Evolutionary conservation across 2,113 vertebrate species (phyloP).

Genomic region (rabbit (Oryctolagus cuniculus)): mOryCun1.1 NC_091434.1:105880501-105881000

Average conservation of each 20-base stretch:
- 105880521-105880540: neutral
- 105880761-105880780: neutral
- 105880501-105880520: slow-evolving; percentile 38
- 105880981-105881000: neutral
- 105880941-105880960: neutral
- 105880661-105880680: slow-evolving; percentile 58
- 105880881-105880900: neutral
- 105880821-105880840: slow-evolving; percentile 37
- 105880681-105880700: neutral
- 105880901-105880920: neutral
- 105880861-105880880: neutral
- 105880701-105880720: neutral
- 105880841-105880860: neutral
- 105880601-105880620: neutral
- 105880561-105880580: neutral
- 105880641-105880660: slow-evolving; percentile 22
- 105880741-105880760: neutral
- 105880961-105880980: neutral
- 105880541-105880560: neutral
- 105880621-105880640: slow-evolving; percentile 57
- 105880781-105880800: neutral
- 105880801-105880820: neutral
- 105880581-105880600: slow-evolving; percentile 42
- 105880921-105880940: neutral
- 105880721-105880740: neutral